phyloP scores from a whole-genome alignment of 2,113 vertebrate species.

The Tenebrosternarchus preto region DNA sequence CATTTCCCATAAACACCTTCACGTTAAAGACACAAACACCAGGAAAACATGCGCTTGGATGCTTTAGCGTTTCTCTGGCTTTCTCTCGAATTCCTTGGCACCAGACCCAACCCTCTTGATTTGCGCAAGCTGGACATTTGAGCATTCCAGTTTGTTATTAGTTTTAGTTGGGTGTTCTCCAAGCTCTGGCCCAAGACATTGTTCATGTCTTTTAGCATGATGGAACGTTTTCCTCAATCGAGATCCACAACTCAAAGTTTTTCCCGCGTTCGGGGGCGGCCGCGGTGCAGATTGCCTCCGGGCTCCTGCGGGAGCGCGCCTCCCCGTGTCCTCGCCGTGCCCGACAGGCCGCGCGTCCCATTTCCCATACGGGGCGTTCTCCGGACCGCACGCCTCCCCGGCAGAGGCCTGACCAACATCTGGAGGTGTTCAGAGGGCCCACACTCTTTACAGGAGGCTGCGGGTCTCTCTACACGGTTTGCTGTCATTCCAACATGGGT shows the following conservation, averaged over 20 bases:
- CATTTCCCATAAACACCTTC: too few relatives aligned
- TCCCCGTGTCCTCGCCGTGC: constrained; percentile 5
- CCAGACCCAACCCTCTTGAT: constrained; percentile 5
- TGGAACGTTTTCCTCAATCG: constrained; percentile 22
- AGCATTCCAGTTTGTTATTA: constrained; percentile 26
- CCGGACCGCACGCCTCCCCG: constrained; percentile 40
- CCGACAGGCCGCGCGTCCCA: constrained; percentile 30
- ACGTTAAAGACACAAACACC: background rate
- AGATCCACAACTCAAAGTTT: constrained; percentile 11
- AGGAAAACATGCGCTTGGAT: background rate
- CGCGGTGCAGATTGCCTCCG: too few relatives aligned
- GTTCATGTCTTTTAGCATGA: constrained; percentile 1
- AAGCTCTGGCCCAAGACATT: constrained; percentile 9
- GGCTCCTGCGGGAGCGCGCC: background rate
- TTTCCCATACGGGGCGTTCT: constrained; percentile 46
- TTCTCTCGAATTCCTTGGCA: constrained; percentile 30
- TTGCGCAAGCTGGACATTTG: constrained; percentile 32
- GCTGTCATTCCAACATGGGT: constrained; percentile 33
- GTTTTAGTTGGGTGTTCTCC: constrained; percentile 36
- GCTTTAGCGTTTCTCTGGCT: background rate
- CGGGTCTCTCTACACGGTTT: constrained; percentile 17
- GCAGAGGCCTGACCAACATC: constrained; percentile 50
- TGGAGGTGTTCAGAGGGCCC: constrained; percentile 43
- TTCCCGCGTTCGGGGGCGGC: background rate
- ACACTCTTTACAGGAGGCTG: too few relatives aligned